phyloP scores from a whole-genome alignment of 2,888 invertebrate genomes.

The Latrodectus hesperus region DNA sequence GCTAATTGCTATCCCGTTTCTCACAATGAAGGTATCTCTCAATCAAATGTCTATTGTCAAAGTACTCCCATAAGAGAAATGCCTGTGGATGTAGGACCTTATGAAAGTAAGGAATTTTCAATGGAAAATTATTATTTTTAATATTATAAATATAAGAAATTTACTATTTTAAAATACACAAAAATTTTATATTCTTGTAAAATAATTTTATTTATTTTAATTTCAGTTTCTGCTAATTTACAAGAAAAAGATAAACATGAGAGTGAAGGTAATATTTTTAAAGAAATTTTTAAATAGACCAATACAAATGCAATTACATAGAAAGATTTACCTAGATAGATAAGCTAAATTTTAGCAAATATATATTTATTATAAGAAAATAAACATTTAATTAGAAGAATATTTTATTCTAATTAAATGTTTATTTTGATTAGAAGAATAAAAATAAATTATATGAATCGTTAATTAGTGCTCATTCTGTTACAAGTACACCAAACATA shows the following conservation, averaged over 20 bases:
- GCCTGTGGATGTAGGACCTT: slow-evolving; percentile 63
- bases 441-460: too few species aligned
- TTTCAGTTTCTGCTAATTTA: neutral
- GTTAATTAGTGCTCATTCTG: too few species aligned
- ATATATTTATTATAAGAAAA: too few species aligned
- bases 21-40: neutral
- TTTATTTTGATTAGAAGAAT: too few species aligned
- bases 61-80: slow-evolving; percentile 38
- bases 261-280: neutral
- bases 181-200: neutral
- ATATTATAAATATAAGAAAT: too few species aligned
- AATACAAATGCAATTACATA: neutral
- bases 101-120: slow-evolving; percentile 41
- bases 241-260: neutral
- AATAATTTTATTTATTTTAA: neutral
- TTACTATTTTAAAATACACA: too few species aligned
- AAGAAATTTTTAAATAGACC: neutral
- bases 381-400: too few species aligned
- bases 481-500: too few species aligned
- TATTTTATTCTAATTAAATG: too few species aligned
- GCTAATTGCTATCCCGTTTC: neutral
- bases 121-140: too few species aligned
- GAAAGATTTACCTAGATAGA: too few species aligned
- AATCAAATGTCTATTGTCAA: slow-evolving; percentile 14
- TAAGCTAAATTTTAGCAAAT: too few species aligned